Percentiles rank a stretch among this genome's conserved stretches.
Evolutionary conservation across 2,797 vertebrate species (phyloP).

Genomic region (Tapera naevia): DNA sequence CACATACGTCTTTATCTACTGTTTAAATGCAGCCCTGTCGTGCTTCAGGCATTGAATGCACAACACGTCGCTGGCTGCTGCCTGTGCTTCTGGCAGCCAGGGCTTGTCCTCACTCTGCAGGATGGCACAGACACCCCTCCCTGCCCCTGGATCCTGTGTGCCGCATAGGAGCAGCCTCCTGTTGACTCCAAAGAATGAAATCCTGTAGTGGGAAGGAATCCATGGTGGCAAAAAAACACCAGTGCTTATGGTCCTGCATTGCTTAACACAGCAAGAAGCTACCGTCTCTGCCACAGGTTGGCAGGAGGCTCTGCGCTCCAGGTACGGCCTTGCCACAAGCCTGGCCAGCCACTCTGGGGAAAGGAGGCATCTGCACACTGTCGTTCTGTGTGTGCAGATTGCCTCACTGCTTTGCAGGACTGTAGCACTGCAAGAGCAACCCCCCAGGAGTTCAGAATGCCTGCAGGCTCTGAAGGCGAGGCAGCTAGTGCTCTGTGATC

Average conservation of each 20-base stretch:
- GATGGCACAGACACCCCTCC: not conserved
- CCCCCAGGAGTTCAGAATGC: not conserved
- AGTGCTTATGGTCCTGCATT: fast-evolving
- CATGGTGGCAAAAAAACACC: not conserved
- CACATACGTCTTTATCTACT: not conserved
- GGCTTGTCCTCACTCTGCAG: not conserved
- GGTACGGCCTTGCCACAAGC: not conserved
- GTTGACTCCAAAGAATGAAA: not conserved
- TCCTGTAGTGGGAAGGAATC: not conserved
- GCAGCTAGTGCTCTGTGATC: not conserved
- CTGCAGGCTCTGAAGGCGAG: not conserved
- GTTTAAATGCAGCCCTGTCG: not conserved
- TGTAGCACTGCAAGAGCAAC: not conserved
- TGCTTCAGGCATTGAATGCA: not conserved
- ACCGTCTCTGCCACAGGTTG: fast-evolving
- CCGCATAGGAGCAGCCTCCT: not conserved
- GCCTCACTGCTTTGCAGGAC: not conserved
- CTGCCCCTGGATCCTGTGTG: not conserved
- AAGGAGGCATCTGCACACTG: not conserved
- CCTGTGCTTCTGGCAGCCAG: not conserved
- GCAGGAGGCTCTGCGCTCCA: not conserved
- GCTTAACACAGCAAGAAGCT: not conserved
- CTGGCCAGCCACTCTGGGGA: not conserved
- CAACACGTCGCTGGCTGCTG: not conserved
- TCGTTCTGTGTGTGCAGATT: not conserved